phyloP scores from a whole-genome alignment of 2,113 vertebrate species.

The Irena cyanogastra region DNA sequence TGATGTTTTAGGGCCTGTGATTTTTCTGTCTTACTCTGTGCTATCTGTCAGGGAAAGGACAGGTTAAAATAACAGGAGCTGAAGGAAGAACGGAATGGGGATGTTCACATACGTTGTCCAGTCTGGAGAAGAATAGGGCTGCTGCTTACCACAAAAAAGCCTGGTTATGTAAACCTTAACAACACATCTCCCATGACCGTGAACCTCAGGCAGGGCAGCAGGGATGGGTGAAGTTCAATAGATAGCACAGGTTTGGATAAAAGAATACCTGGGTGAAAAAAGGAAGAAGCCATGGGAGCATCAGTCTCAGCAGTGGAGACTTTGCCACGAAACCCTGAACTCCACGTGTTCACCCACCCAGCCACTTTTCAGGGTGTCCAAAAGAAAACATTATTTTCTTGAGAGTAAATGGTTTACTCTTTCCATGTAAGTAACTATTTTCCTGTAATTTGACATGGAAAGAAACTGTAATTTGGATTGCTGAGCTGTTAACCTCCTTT shows the following conservation, averaged over 20 bases:
- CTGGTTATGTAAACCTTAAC: not conserved
- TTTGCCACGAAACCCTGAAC: not conserved
- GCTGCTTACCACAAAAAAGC: not conserved
- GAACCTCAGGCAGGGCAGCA: not conserved
- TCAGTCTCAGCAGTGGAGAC: not conserved
- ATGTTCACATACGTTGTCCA: not conserved
- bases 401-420: not conserved
- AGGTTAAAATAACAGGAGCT: not conserved
- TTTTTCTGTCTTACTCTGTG: not conserved
- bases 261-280: not conserved
- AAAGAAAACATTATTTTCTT: not conserved
- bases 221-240: not conserved
- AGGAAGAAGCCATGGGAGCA: not conserved
- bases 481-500: not conserved
- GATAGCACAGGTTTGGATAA: not conserved
- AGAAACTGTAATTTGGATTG: not conserved
- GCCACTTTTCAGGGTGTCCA: not conserved
- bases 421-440: not conserved
- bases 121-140: not conserved
- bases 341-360: fast-evolving
- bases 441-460: not conserved
- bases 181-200: not conserved
- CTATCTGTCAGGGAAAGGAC: not conserved
- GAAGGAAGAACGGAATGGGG: not conserved
- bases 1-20: not conserved